phyloP scores from a whole-genome alignment of 2,888 invertebrate genomes.

The Orthosia cruda region DNA sequence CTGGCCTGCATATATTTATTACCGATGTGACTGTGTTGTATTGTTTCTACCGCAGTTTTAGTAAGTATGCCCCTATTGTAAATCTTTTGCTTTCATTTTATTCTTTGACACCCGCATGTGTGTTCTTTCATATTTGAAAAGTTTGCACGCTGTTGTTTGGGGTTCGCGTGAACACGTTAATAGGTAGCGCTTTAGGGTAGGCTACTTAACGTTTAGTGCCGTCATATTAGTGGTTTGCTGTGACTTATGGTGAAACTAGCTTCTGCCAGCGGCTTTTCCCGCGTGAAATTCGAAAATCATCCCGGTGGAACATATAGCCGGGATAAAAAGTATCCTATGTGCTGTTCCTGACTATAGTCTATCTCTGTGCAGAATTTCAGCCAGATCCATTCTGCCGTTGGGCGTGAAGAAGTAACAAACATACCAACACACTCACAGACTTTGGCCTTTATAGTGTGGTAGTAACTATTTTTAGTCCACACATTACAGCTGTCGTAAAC shows the following conservation, averaged over 20 bases:
- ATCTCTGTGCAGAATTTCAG: no score
- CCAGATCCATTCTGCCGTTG: no score
- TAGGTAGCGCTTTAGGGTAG: slow-evolving; percentile 20
- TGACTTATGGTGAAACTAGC: slow-evolving; percentile 24
- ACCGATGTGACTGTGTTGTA: neutral
- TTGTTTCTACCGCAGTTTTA: neutral
- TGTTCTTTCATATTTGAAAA: slow-evolving; percentile 56
- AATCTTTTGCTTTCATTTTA: slow-evolving; percentile 17
- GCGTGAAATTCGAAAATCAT: no score
- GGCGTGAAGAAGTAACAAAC: no score
- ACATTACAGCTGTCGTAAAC: neutral
- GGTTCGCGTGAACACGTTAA: slow-evolving; percentile 43
- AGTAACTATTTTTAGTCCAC: slow-evolving; percentile 5
- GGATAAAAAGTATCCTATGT: no score
- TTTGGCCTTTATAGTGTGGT: no score
- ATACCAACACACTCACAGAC: no score
- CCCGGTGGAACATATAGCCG: no score
- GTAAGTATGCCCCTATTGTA: neutral
- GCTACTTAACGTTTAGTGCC: slow-evolving; percentile 43
- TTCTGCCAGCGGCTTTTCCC: no score
- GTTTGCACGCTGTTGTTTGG: slow-evolving; percentile 48
- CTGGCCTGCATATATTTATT: no score
- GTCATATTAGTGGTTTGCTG: slow-evolving; percentile 15
- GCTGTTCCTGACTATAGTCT: no score
- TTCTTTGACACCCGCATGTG: slow-evolving; percentile 14